These are phyloP conservation scores for Acipenser transmontanus DNA, from an alignment of 2,797 vertebrate species.

Conservation along the genomic window DNA sequence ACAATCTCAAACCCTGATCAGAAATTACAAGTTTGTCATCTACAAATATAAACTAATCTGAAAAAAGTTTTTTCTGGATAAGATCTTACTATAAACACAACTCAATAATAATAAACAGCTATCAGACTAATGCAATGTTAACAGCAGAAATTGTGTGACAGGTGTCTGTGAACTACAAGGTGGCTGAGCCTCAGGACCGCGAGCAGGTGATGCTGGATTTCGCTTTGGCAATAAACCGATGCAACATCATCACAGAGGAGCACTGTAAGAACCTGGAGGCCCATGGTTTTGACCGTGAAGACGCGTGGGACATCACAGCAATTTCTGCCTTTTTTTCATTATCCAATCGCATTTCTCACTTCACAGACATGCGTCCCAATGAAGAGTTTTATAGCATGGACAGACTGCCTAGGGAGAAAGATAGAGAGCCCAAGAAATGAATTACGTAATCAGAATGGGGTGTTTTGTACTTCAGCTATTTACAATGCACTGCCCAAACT, in stretches of 20 bases:
- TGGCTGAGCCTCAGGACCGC: constrained; percentile 56
- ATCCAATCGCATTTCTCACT: constrained; percentile 72
- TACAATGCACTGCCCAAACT: too few relatives aligned
- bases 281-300: constrained; percentile 72
- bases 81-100: too few relatives aligned
- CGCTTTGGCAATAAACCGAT: constrained; percentile 64
- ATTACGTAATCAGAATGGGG: too few relatives aligned
- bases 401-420: constrained; percentile 50
- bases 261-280: constrained; percentile 65
- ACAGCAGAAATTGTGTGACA: constrained; percentile 26
- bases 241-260: constrained; percentile 69
- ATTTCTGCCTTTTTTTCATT: constrained; percentile 77
- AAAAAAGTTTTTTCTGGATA: too few relatives aligned
- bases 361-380: constrained; percentile 69
- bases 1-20: too few relatives aligned
- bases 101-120: too few relatives aligned
- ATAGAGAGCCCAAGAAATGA: too few relatives aligned
- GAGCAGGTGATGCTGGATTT: constrained; percentile 77
- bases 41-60: too few relatives aligned
- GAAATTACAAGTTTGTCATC: too few relatives aligned
- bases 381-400: constrained; percentile 72
- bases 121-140: too few relatives aligned
- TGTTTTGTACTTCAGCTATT: too few relatives aligned
- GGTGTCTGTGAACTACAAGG: constrained; percentile 69
- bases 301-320: constrained; percentile 75